Evolutionary conservation across 1,140 invertebrate genomes (phyloP).

Genomic region (Lordiphosa clarofinis): DNA sequence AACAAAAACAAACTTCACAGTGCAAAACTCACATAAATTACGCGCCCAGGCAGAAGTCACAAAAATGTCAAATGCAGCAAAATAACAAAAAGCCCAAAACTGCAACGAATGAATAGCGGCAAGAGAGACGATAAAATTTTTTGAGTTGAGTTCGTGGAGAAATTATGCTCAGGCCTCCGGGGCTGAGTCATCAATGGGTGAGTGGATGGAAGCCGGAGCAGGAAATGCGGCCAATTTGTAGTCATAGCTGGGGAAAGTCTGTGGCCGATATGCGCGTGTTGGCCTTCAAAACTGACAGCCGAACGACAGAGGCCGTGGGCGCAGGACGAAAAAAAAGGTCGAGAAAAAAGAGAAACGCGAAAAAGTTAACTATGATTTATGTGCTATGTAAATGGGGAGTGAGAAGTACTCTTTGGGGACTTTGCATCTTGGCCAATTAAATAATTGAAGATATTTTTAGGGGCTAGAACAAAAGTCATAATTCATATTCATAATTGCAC

Average conservation of each 20-base stretch:
- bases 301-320: conserved; percentile 49
- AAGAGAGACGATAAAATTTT: conserved; percentile 12
- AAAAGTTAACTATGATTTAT: conserved; percentile 67
- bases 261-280: conserved; percentile 43
- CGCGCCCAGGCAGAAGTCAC: conserved; percentile 65
- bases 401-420: conserved; percentile 6
- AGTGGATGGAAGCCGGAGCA: conserved; percentile 18
- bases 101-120: conserved; percentile 32
- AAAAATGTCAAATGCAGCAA: conserved; percentile 73
- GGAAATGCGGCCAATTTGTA: conserved; percentile 72
- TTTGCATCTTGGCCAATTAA: conserved; percentile 52
- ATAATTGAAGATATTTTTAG: conserved; percentile 28
- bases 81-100: conserved; percentile 31
- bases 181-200: conserved; percentile 52
- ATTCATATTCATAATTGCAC: too few relatives aligned
- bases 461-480: too few relatives aligned
- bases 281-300: conserved; percentile 69
- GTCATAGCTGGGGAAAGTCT: conserved; percentile 20
- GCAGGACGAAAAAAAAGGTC: conserved; percentile 4
- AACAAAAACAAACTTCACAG: conserved; percentile 56
- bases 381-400: background rate
- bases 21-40: conserved; percentile 73
- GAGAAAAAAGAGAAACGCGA: conserved; percentile 33
- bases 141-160: conserved; percentile 19
- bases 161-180: conserved; percentile 21